phyloP scores from a whole-genome alignment of 1,140 invertebrate species.

The Euura lappo region DNA sequence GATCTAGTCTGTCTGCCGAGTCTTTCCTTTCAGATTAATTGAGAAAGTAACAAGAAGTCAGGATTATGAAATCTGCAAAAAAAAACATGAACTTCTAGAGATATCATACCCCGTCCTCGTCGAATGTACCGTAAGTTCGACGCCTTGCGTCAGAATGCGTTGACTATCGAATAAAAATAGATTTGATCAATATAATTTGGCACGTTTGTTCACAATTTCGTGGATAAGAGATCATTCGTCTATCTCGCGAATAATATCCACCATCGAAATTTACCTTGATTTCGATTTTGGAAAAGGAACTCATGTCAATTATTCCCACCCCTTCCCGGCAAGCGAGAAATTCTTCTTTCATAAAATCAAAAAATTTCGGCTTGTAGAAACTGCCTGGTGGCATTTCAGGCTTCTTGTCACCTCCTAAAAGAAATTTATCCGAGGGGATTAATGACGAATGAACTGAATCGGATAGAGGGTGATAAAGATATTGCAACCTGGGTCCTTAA shows the following conservation, averaged over 20 bases:
- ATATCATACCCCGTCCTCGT: not conserved
- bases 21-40: too few species aligned
- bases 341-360: constrained; percentile 76
- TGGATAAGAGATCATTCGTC: not conserved
- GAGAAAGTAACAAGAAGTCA: too few species aligned
- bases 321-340: constrained; percentile 80
- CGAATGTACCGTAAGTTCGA: not conserved
- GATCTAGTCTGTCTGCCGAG: too few species aligned
- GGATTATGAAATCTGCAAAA: too few species aligned
- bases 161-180: not conserved
- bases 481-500: not conserved
- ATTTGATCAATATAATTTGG: not conserved
- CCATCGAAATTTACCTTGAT: constrained; percentile 65
- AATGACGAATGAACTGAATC: too few species aligned
- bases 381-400: constrained; percentile 64
- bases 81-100: not conserved
- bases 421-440: not conserved
- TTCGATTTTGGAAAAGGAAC: constrained; percentile 84
- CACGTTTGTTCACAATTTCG: too few species aligned
- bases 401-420: constrained; percentile 52
- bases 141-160: not conserved
- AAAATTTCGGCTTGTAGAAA: constrained; percentile 80
- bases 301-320: constrained; percentile 85
- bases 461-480: not conserved
- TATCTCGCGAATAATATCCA: not conserved